phyloP scores from a whole-genome alignment of 2,113 vertebrate genomes.

The Argyrosomus japonicus region DNA sequence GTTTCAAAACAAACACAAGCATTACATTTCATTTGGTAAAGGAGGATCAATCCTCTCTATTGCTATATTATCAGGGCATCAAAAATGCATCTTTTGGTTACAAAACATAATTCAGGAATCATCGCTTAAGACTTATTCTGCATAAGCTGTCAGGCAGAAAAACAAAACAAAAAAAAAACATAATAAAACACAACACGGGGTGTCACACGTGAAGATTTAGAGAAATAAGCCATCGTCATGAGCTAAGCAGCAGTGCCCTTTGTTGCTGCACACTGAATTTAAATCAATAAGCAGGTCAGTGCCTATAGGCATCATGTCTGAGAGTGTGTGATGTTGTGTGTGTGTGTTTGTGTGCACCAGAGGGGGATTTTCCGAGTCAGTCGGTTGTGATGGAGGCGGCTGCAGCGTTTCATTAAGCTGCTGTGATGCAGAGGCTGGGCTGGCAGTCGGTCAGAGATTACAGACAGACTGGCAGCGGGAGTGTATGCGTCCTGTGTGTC shows the following conservation, averaged over 20 bases:
- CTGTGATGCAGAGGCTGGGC: constrained; percentile 67
- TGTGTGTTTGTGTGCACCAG: constrained; percentile 46
- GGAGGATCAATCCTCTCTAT: constrained; percentile 7
- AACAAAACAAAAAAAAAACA: constrained; percentile 29
- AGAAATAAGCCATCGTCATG: constrained; percentile 17
- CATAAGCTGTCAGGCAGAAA: constrained; percentile 38
- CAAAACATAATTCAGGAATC: constrained; percentile 54
- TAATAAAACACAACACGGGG: constrained; percentile 27
- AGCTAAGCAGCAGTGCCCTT: constrained; percentile 24
- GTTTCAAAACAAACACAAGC: constrained; percentile 29
- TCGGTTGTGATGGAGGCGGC: constrained; percentile 62
- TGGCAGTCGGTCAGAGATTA: constrained; percentile 76
- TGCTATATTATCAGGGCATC: constrained; percentile 25
- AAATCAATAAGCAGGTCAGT: constrained; percentile 73
- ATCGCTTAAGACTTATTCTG: constrained; percentile 57
- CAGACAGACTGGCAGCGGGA: constrained; percentile 49
- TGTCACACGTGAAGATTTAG: constrained; percentile 18
- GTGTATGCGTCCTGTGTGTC: constrained; percentile 25
- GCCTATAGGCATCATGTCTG: constrained; percentile 58
- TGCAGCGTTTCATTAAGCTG: constrained; percentile 76
- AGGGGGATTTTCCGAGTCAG: constrained; percentile 72
- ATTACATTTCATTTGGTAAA: constrained; percentile 18
- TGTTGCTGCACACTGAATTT: constrained; percentile 7
- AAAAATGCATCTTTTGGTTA: constrained; percentile 37
- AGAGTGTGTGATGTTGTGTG: constrained; percentile 22